Conservation (phyloP, 2,113 vertebrate genomes). For the Solenodon paradoxus region DNA sequence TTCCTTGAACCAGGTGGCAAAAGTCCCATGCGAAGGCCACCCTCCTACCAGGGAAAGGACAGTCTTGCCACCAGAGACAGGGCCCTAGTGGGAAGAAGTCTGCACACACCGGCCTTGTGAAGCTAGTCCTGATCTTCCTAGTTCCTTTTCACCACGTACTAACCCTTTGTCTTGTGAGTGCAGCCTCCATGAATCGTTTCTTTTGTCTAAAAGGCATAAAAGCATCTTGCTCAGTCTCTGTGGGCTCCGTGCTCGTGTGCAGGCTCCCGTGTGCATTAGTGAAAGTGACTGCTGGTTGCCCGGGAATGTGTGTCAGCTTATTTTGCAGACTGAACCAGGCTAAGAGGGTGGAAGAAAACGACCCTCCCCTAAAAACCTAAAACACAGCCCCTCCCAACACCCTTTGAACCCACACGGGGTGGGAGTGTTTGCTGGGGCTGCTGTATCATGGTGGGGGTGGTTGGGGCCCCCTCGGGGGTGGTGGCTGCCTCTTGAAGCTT, state of each 20-base stretch:
- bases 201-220: background rate
- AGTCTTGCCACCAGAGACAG: too few relatives aligned
- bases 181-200: background rate
- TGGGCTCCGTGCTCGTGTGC: background rate
- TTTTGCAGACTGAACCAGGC: background rate
- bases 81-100: background rate
- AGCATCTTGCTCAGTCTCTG: background rate
- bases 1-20: background rate
- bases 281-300: too few relatives aligned
- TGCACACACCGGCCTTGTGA: background rate
- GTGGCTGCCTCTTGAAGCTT: background rate
- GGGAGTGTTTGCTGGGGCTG: accelerated
- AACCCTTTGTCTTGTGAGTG: background rate
- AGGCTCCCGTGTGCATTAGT: background rate
- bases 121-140: background rate
- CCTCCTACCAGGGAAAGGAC: background rate
- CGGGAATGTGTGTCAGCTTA: too few relatives aligned
- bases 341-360: background rate
- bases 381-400: accelerated
- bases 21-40: background rate
- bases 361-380: background rate
- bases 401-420: accelerated
- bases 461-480: background rate
- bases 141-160: background rate
- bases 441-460: background rate